A percentile compares a stretch with the other conserved stretches of the same genome.
Conservation (phyloP, 2,888 invertebrate genomes). For the Odontothrips loti region DNA sequence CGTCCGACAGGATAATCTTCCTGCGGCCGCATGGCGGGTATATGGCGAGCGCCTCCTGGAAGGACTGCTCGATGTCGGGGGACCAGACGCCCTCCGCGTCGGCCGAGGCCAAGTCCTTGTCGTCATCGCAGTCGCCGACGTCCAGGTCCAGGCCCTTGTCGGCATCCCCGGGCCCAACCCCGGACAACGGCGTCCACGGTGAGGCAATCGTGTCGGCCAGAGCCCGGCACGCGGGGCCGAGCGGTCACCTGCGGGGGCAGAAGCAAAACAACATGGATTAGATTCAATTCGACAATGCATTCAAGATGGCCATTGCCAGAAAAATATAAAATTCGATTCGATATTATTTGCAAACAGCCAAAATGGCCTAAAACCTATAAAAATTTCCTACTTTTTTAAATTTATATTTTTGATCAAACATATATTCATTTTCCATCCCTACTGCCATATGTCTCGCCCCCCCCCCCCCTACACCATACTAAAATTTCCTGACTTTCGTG, state of each 20-base stretch:
- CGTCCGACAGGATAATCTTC: conserved; percentile 99
- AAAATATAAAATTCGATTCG: too few relatives aligned
- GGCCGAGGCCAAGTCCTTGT: conserved; percentile 87
- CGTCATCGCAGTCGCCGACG: conserved; percentile 87
- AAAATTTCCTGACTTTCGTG: too few relatives aligned
- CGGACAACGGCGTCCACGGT: conserved; percentile 85
- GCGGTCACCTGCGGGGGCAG: conserved; percentile 50
- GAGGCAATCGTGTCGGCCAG: conserved; percentile 90
- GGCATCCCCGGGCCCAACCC: conserved; percentile 78
- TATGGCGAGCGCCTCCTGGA: conserved; percentile 98
- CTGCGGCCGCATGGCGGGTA: conserved; percentile 99
- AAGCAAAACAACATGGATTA: conserved; percentile 35
- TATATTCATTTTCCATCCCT: too few relatives aligned
- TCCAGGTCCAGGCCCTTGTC: conserved; percentile 75
- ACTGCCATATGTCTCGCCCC: too few relatives aligned
- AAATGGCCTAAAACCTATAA: too few relatives aligned
- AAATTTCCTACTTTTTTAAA: too few relatives aligned
- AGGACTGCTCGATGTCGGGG: conserved; percentile 99
- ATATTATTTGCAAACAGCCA: too few relatives aligned
- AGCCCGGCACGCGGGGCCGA: conserved; percentile 10
- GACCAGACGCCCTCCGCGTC: conserved; percentile 99
- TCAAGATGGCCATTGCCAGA: too few relatives aligned
- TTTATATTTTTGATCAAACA: too few relatives aligned
- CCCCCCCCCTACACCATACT: too few relatives aligned
- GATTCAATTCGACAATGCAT: too few relatives aligned